Percentiles rank a stretch among this genome's conserved stretches.
These are phyloP conservation scores for Euura lappo DNA, from an alignment of 1,140 invertebrate species.

Conservation along the genomic window DNA sequence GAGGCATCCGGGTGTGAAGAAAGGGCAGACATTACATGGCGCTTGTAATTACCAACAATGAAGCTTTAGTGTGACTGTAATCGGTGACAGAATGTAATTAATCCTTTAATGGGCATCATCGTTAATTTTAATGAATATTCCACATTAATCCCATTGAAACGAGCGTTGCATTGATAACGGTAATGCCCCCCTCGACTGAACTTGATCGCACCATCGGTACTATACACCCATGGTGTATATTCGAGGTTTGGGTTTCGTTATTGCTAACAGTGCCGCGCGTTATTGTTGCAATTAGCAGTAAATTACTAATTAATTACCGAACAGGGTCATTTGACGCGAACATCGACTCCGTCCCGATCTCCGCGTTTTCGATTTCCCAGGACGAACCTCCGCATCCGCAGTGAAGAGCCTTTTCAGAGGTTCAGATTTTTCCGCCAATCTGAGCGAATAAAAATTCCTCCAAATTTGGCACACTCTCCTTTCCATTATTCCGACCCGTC, in stretches of 20 bases:
- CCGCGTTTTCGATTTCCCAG: neutral
- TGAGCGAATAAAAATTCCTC: no score
- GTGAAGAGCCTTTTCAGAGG: no score
- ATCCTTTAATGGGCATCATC: slow-evolving; percentile 7
- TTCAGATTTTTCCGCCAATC: no score
- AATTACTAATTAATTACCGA: slow-evolving; percentile 18
- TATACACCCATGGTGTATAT: neutral
- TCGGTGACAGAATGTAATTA: slow-evolving; percentile 4
- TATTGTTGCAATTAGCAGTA: slow-evolving; percentile 24
- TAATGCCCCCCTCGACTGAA: slow-evolving; percentile 1
- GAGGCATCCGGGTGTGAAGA: neutral
- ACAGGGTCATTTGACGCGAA: neutral
- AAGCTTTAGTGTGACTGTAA: neutral
- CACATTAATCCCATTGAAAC: slow-evolving; percentile 5
- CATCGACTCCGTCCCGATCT: neutral
- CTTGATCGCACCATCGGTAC: slow-evolving; percentile 2
- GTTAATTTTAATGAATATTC: slow-evolving; percentile 7
- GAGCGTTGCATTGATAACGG: slow-evolving; percentile 1
- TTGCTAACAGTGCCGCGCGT: slow-evolving; percentile 15
- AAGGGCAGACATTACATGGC: neutral
- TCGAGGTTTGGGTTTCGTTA: neutral
- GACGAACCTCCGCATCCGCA: no score
- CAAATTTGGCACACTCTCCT: neutral
- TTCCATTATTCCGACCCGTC: neutral
- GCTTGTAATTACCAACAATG: slow-evolving; percentile 4